Evolutionary conservation across 2,797 vertebrate genomes (phyloP).

Genomic region (Pitangus sulphuratus): DNA sequence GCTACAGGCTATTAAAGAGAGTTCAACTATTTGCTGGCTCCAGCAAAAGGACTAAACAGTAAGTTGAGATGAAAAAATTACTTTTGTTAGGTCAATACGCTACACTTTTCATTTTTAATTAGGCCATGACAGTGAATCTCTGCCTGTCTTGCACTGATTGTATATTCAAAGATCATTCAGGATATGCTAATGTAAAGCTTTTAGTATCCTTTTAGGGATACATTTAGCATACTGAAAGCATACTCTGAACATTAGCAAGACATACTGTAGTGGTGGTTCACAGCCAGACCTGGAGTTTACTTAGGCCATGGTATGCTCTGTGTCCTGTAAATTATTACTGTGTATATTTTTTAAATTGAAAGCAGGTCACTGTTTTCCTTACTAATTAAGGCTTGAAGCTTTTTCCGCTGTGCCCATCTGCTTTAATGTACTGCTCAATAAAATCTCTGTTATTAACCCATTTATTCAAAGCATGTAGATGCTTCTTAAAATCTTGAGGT

Average conservation of each 20-base stretch:
- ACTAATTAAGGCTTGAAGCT: neutral
- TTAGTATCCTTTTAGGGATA: slow-evolving; percentile 48
- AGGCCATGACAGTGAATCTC: neutral
- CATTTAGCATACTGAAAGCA: slow-evolving; percentile 55
- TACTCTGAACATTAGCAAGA: slow-evolving; percentile 3
- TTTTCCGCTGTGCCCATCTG: neutral
- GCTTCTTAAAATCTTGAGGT: neutral
- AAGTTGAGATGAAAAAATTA: slow-evolving; percentile 15
- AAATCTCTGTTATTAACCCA: neutral
- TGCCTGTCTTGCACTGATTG: neutral
- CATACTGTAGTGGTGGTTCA: neutral
- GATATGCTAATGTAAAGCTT: slow-evolving; percentile 47
- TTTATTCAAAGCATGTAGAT: neutral
- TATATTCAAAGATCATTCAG: slow-evolving; percentile 29
- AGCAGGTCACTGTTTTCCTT: slow-evolving; percentile 42
- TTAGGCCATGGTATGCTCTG: neutral
- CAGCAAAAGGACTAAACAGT: neutral
- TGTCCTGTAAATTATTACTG: slow-evolving; percentile 30
- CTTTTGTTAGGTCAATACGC: slow-evolving; percentile 32
- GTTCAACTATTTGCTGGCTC: neutral
- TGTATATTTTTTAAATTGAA: slow-evolving; percentile 8
- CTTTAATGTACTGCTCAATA: neutral
- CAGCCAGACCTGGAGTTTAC: slow-evolving; percentile 28
- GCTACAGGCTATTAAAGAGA: neutral
- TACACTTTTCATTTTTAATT: slow-evolving; percentile 2